A percentile compares a stretch with the other conserved stretches of the same genome.
phyloP scores from a whole-genome alignment of 1,140 invertebrate species.

The Drosophila navojoa region DNA sequence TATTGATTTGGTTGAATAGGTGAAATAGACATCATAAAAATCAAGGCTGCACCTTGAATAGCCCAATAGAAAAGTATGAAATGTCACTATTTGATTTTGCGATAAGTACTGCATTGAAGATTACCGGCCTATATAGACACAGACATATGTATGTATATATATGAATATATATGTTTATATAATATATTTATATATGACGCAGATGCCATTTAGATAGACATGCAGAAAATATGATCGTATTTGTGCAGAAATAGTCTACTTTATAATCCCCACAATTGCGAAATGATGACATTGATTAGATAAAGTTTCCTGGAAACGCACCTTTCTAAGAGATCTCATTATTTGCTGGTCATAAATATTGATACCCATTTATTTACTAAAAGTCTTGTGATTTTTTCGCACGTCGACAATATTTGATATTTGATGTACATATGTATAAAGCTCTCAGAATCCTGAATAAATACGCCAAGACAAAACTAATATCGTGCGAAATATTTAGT shows the following conservation, averaged over 20 bases:
- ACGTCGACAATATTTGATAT: not conserved
- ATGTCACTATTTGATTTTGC: not conserved
- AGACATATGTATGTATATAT: too few relatives aligned
- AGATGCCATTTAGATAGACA: conserved; percentile 25
- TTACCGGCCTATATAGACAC: not conserved
- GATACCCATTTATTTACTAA: not conserved
- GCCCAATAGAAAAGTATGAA: too few relatives aligned
- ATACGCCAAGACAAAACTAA: too few relatives aligned
- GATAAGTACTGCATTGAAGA: not conserved
- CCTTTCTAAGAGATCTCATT: conserved; percentile 32
- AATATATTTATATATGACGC: conserved; percentile 14
- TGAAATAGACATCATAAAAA: too few relatives aligned
- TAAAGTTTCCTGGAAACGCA: conserved; percentile 30
- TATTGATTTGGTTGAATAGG: too few relatives aligned
- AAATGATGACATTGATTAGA: conserved; percentile 38
- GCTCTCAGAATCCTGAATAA: too few relatives aligned
- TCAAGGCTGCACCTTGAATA: too few relatives aligned
- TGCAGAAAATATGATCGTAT: not conserved
- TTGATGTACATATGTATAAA: too few relatives aligned
- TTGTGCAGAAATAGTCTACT: conserved; percentile 16
- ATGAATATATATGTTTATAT: not conserved
- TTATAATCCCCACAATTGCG: conserved; percentile 32
- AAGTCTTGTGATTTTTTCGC: conserved; percentile 8
- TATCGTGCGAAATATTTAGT: too few relatives aligned
- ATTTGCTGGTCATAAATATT: not conserved